A percentile compares a stretch with the other conserved stretches of the same genome.
Conservation (phyloP, 1,140 invertebrate genomes). For the Eciton burchellii region DNA sequence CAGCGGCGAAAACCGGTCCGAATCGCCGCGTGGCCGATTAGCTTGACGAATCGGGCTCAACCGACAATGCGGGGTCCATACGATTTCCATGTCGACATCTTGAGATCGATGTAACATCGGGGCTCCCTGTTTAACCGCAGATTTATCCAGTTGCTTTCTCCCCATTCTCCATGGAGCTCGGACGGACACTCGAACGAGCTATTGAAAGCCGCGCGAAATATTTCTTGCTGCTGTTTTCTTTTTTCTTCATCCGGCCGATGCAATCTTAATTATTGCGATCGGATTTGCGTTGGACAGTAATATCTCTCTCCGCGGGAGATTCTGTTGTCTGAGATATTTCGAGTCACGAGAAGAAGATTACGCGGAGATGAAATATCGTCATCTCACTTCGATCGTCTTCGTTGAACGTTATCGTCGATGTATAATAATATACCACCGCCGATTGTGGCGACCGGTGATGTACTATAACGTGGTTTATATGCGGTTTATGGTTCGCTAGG, state of each 20-base stretch:
- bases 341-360: not conserved
- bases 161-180: too few species aligned
- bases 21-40: slow-evolving; percentile 1
- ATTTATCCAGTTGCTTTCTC: slow-evolving; percentile 28
- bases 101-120: slow-evolving; percentile 10
- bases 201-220: slow-evolving; percentile 14
- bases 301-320: not conserved
- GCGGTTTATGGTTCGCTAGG: slow-evolving; percentile 59
- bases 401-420: slow-evolving; percentile 15
- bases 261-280: too few species aligned
- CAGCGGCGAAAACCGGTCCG: not conserved
- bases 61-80: not conserved
- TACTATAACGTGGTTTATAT: slow-evolving; percentile 7
- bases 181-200: not conserved
- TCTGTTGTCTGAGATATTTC: not conserved
- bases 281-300: too few species aligned
- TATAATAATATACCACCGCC: slow-evolving; percentile 7
- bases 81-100: slow-evolving; percentile 17
- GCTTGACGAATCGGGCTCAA: slow-evolving; percentile 38
- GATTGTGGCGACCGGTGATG: slow-evolving; percentile 19
- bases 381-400: not conserved
- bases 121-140: not conserved
- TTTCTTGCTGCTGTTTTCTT: too few species aligned
- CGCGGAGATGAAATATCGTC: not conserved
- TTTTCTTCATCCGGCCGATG: too few species aligned